Conservation (phyloP, 2,797 vertebrate genomes). For the Anguilla obscura region DNA sequence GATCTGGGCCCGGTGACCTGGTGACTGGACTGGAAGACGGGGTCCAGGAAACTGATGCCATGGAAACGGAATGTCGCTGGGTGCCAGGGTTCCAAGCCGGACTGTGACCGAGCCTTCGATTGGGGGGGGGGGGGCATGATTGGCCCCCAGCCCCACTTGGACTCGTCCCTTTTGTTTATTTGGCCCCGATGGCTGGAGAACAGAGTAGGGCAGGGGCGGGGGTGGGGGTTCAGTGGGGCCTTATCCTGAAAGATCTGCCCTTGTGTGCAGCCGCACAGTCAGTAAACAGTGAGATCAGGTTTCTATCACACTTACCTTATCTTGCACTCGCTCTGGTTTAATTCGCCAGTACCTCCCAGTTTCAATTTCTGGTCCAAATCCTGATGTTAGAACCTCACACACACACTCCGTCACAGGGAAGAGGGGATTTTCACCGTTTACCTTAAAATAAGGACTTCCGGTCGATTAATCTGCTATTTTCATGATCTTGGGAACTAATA, state of each 20-base stretch:
- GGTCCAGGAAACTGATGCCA: background rate
- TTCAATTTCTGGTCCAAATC: background rate
- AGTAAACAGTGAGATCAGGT: conserved; percentile 25
- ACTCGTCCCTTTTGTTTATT: conserved; percentile 1
- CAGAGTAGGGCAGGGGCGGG: background rate
- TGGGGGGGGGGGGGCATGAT: background rate
- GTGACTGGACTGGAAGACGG: background rate
- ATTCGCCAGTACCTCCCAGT: background rate
- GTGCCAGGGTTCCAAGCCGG: background rate
- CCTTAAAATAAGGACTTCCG: background rate
- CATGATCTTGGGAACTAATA: background rate
- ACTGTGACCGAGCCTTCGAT: background rate
- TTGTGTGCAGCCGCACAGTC: background rate
- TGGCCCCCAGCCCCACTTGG: background rate
- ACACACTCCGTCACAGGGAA: too few species aligned
- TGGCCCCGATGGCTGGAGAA: background rate
- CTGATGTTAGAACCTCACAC: background rate
- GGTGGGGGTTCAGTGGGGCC: background rate
- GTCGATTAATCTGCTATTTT: background rate
- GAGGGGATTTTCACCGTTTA: too few species aligned
- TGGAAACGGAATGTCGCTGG: background rate
- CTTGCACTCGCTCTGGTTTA: background rate
- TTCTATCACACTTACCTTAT: background rate
- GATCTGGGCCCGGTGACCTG: background rate
- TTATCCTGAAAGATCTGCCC: background rate